Evolutionary conservation across 2,797 vertebrate genomes (phyloP).

Genomic region (Chromis chromis): DNA sequence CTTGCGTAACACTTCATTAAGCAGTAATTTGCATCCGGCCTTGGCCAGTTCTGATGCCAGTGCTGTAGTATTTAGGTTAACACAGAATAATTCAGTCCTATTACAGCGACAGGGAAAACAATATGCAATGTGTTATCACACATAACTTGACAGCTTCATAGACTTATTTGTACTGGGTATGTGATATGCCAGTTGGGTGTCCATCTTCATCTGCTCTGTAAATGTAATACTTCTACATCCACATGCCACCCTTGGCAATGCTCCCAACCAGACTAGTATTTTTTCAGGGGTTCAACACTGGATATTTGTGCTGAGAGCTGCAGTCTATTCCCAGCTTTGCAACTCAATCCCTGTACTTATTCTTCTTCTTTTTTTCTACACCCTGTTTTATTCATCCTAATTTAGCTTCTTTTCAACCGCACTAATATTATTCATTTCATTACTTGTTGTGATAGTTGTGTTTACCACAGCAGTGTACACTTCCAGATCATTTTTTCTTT

Average conservation of each 20-base stretch:
- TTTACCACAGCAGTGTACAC: background rate
- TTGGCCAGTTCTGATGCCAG: background rate
- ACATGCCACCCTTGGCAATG: slow-evolving; percentile 6
- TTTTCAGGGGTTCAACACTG: background rate
- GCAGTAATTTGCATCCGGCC: slow-evolving; percentile 8
- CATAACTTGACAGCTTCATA: slow-evolving; percentile 25
- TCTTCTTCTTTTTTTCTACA: slow-evolving; percentile 15
- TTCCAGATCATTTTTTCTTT: background rate
- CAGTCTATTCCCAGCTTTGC: background rate
- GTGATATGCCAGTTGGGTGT: slow-evolving; percentile 4
- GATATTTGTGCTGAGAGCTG: background rate
- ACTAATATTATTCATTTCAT: background rate
- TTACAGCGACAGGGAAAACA: background rate
- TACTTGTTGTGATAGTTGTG: background rate
- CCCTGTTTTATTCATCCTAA: slow-evolving; percentile 8
- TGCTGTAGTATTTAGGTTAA: slow-evolving; percentile 25
- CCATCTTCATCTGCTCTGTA: slow-evolving; percentile 29
- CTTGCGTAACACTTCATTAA: slow-evolving; percentile 19
- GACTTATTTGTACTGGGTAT: slow-evolving; percentile 14
- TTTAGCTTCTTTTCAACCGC: background rate
- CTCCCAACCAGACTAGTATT: background rate
- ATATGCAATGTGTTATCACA: slow-evolving; percentile 14
- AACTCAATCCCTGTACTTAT: background rate
- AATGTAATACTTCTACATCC: slow-evolving; percentile 17
- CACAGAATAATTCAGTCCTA: slow-evolving; percentile 18